Percentiles rank a stretch among this genome's conserved stretches.
Evolutionary conservation across 1,140 invertebrate genomes (phyloP).

Genomic region (Drosophila murphyi): DNA sequence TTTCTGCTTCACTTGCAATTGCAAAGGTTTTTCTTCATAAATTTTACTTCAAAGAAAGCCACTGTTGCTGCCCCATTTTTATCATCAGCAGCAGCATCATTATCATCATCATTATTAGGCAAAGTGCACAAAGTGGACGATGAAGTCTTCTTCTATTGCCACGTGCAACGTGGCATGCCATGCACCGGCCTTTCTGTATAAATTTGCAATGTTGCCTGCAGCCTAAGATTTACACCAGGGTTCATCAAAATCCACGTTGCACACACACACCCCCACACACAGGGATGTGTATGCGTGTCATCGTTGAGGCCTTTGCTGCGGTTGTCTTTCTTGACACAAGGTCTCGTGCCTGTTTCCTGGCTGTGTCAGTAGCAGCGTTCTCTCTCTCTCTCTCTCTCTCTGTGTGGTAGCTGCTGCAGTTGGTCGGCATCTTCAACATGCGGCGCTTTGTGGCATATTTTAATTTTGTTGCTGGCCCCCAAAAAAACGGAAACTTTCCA

Average conservation of each 20-base stretch:
- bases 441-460: slow-evolving; percentile 76
- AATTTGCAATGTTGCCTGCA: slow-evolving; percentile 27
- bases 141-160: slow-evolving; percentile 19
- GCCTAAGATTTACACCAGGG: slow-evolving; percentile 33
- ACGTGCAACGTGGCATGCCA: slow-evolving; percentile 17
- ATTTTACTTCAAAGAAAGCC: slow-evolving; percentile 4
- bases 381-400: neutral
- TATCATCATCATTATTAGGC: no score
- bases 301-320: slow-evolving; percentile 71
- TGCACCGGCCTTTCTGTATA: slow-evolving; percentile 7
- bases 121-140: slow-evolving; percentile 26
- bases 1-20: neutral
- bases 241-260: slow-evolving; percentile 40
- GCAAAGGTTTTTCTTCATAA: neutral
- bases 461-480: slow-evolving; percentile 72
- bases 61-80: neutral
- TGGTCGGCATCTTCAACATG: slow-evolving; percentile 69
- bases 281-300: slow-evolving; percentile 28
- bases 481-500: slow-evolving; percentile 66
- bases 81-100: slow-evolving; percentile 1
- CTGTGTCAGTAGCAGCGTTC: neutral
- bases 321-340: slow-evolving; percentile 68
- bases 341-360: slow-evolving; percentile 18
- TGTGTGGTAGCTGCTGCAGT: slow-evolving; percentile 21
- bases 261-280: neutral